These are phyloP conservation scores for Dicrostonyx torquatus DNA, from an alignment of 2,797 vertebrate species.

Conservation along the genomic window DNA sequence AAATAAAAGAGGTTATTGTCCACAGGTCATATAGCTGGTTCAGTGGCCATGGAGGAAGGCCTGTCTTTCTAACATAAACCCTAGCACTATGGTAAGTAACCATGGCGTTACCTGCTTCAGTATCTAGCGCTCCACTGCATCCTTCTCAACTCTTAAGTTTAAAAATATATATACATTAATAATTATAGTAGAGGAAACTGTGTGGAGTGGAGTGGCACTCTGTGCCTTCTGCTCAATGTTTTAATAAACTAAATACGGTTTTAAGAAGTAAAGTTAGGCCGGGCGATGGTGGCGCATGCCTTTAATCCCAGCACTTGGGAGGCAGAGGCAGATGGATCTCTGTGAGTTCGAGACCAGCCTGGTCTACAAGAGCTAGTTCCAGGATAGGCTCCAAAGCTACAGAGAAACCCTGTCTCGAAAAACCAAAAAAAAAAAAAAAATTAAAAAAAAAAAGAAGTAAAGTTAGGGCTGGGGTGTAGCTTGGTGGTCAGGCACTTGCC, in stretches of 20 bases:
- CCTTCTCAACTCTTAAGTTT: not conserved
- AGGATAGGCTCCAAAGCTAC: no score
- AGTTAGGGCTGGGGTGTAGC: not conserved
- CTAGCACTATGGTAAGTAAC: not conserved
- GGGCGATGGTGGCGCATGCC: no score
- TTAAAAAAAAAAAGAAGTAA: no score
- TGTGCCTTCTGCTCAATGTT: not conserved
- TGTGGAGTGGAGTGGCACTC: not conserved
- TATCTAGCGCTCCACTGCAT: not conserved
- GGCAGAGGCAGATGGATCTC: no score
- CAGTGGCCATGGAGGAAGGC: not conserved
- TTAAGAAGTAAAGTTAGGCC: not conserved
- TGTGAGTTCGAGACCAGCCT: no score
- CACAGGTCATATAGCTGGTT: not conserved
- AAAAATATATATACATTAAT: not conserved
- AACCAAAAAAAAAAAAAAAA: no score
- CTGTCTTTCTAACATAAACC: not conserved
- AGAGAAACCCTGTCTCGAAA: no score
- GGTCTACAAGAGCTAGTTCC: no score
- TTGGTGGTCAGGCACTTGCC: not conserved
- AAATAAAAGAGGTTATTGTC: slow-evolving; percentile 30
- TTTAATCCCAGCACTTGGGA: no score
- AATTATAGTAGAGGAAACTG: not conserved
- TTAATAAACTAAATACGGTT: slow-evolving; percentile 8
- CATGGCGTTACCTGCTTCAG: not conserved